Evolutionary conservation across 2,888 invertebrate genomes (phyloP).

Genomic region (Nemoura dubitans): DNA sequence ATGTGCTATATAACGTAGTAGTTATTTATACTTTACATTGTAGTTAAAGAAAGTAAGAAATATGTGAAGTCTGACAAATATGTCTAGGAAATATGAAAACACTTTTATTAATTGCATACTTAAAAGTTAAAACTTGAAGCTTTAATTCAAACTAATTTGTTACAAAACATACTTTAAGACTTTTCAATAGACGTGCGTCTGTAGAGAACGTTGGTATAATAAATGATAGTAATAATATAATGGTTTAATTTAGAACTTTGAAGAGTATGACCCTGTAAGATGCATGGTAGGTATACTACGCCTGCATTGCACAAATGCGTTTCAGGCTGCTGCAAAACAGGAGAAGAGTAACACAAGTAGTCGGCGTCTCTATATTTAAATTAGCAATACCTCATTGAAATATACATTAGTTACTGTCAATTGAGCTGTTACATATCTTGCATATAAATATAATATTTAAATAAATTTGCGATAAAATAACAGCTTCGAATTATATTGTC

Average conservation of each 20-base stretch:
- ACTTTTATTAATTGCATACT: background rate
- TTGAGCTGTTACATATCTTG: conserved; percentile 27
- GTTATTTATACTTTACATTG: background rate
- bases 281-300: background rate
- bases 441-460: conserved; percentile 31
- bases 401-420: conserved; percentile 38
- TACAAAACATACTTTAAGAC: too few relatives aligned
- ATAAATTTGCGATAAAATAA: conserved; percentile 33
- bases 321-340: background rate
- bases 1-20: too few relatives aligned
- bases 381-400: conserved; percentile 27
- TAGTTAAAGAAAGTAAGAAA: background rate
- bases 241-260: background rate
- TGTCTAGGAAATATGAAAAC: background rate
- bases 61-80: background rate
- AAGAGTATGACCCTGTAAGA: background rate
- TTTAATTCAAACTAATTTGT: background rate
- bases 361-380: background rate
- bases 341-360: conserved; percentile 9
- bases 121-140: background rate
- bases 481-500: conserved; percentile 29
- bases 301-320: background rate
- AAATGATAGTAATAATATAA: too few relatives aligned
- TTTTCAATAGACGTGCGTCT: too few relatives aligned
- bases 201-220: too few relatives aligned